Conservation (phyloP, 2,888 invertebrate species). For the Morpho deidamia region DNA sequence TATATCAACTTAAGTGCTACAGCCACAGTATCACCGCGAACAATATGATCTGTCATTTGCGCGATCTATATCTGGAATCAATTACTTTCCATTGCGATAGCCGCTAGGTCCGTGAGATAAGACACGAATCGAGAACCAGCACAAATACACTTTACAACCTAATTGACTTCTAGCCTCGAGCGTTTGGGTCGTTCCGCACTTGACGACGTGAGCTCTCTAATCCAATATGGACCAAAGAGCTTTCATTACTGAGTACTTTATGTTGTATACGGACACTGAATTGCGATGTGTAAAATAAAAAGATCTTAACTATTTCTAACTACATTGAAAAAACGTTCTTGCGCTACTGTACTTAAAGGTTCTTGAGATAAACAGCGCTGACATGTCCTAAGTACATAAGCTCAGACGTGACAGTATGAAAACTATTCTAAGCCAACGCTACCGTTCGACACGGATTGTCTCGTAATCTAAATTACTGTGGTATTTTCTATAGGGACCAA, state of each 20-base stretch:
- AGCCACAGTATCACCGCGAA: neutral
- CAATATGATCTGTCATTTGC: constrained; percentile 35
- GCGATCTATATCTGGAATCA: constrained; percentile 44
- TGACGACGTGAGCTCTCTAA: constrained; percentile 25
- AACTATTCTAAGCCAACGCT: constrained; percentile 44
- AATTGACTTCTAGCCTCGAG: constrained; percentile 44
- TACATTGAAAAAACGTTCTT: constrained; percentile 31
- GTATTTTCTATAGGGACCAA: constrained; percentile 4
- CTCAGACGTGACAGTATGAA: constrained; percentile 42
- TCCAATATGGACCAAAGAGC: constrained; percentile 46
- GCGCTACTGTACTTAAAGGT: constrained; percentile 22
- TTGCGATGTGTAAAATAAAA: constrained; percentile 5
- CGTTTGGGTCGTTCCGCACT: constrained; percentile 29
- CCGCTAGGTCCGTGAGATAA: constrained; percentile 47
- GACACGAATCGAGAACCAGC: constrained; percentile 52
- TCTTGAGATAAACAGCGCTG: neutral
- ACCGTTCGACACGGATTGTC: constrained; percentile 41
- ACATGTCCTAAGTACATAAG: constrained; percentile 6
- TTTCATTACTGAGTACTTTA: constrained; percentile 32
- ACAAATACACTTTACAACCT: constrained; percentile 49
- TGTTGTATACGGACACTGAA: constrained; percentile 12
- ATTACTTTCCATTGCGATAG: constrained; percentile 49
- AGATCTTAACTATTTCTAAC: constrained; percentile 10
- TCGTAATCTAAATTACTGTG: constrained; percentile 25
- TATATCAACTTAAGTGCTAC: constrained; percentile 11